A percentile compares a stretch with the other conserved stretches of the same genome.
Conservation (phyloP, 1,140 invertebrate species). For the Drosophila tropicalis region DNA sequence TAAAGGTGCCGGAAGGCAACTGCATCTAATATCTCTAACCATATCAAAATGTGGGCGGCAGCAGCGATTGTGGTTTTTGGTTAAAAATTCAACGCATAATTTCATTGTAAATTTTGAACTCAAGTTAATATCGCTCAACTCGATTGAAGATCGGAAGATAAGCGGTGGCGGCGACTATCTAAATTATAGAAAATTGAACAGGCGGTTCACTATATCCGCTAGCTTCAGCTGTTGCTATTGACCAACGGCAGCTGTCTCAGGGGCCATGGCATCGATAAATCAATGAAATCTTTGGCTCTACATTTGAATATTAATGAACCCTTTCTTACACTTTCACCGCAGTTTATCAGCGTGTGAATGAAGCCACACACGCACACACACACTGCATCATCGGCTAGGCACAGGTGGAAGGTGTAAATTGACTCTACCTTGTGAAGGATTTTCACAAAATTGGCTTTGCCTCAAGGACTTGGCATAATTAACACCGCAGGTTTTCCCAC, state of each 20-base stretch:
- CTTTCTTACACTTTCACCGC: constrained; percentile 68
- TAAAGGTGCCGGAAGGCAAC: not conserved
- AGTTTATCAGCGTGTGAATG: constrained; percentile 78
- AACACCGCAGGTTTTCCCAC: constrained; percentile 75
- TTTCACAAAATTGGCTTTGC: constrained; percentile 30
- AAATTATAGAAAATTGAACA: constrained; percentile 61
- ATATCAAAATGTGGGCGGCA: constrained; percentile 30
- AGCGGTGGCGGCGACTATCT: constrained; percentile 31
- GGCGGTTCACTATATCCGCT: constrained; percentile 38
- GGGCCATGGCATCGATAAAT: constrained; percentile 52
- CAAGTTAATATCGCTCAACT: constrained; percentile 40
- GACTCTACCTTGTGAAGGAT: constrained; percentile 63
- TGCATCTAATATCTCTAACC: not conserved
- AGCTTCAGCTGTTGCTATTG: constrained; percentile 35
- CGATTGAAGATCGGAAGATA: constrained; percentile 37
- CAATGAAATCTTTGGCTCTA: constrained; percentile 63
- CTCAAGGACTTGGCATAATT: constrained; percentile 74
- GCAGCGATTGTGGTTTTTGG: constrained; percentile 1
- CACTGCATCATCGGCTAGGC: not conserved
- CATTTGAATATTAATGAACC: constrained; percentile 79
- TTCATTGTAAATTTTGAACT: constrained; percentile 24
- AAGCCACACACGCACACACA: constrained; percentile 61
- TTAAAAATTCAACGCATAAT: constrained; percentile 25
- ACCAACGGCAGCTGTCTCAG: constrained; percentile 34
- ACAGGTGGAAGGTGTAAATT: constrained; percentile 78